phyloP scores from a whole-genome alignment of 2,113 vertebrate species.

The Lasiurus cinereus region DNA sequence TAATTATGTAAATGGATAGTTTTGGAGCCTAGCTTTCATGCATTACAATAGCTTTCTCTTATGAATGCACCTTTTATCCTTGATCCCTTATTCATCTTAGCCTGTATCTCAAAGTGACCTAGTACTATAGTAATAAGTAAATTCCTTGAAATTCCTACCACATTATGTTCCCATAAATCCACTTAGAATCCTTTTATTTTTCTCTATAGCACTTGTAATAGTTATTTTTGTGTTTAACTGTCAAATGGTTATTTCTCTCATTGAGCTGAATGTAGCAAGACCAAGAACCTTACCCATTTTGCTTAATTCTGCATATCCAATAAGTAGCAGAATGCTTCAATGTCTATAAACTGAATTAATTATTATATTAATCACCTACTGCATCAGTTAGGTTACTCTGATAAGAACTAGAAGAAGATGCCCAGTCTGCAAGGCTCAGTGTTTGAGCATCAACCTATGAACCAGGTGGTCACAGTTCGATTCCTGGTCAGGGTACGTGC shows the following conservation, averaged over 20 bases:
- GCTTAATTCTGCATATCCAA: neutral
- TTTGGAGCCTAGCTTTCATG: neutral
- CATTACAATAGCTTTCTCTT: neutral
- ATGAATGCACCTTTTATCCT: neutral
- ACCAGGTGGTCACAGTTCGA: no score
- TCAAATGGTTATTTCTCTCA: neutral
- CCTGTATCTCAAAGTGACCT: neutral
- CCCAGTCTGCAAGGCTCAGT: no score
- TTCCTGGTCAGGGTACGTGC: no score
- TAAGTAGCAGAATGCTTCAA: neutral
- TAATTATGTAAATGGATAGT: neutral
- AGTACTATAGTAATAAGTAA: neutral
- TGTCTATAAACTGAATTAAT: neutral
- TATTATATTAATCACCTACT: neutral
- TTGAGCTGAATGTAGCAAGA: neutral
- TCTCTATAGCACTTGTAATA: neutral
- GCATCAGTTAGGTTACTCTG: neutral
- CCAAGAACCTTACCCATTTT: neutral
- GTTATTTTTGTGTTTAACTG: constrained; percentile 24
- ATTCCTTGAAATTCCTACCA: neutral
- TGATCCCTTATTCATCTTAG: neutral
- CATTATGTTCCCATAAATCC: neutral
- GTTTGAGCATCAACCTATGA: no score
- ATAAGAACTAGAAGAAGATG: neutral
- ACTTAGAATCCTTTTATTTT: neutral